These are phyloP conservation scores for Carlito syrichta DNA, from an alignment of 2,113 vertebrate species.

Conservation along the genomic window DNA sequence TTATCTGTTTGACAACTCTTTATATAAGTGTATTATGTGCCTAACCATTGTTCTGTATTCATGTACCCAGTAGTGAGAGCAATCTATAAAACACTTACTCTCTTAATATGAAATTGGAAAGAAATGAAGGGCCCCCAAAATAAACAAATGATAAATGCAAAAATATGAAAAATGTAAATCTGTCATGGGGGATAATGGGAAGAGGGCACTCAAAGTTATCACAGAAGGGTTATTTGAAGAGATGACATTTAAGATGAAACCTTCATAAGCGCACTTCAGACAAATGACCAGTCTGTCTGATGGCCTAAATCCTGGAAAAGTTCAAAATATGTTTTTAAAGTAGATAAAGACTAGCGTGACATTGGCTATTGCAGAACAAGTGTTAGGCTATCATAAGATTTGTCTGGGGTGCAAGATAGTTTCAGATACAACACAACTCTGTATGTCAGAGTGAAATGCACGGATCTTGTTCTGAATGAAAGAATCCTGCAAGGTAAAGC, in stretches of 20 bases:
- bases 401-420: rapidly evolving
- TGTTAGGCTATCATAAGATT: neutral
- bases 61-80: neutral
- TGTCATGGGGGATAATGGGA: neutral
- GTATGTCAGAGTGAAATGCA: neutral
- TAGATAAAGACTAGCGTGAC: neutral
- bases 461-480: neutral
- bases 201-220: neutral
- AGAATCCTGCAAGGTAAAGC: neutral
- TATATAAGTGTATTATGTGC: neutral
- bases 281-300: neutral
- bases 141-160: neutral
- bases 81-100: neutral
- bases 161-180: neutral
- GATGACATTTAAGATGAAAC: neutral
- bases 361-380: neutral
- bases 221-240: neutral
- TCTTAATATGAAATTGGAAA: neutral
- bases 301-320: neutral
- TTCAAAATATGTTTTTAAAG: no score
- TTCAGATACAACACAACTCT: neutral
- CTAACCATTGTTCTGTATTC: neutral
- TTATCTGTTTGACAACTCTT: neutral
- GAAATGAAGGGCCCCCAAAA: neutral
- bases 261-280: neutral